These are phyloP conservation scores for Nephrotoma guestfalica DNA, from an alignment of 2,888 invertebrate species.

Conservation along the genomic window DNA sequence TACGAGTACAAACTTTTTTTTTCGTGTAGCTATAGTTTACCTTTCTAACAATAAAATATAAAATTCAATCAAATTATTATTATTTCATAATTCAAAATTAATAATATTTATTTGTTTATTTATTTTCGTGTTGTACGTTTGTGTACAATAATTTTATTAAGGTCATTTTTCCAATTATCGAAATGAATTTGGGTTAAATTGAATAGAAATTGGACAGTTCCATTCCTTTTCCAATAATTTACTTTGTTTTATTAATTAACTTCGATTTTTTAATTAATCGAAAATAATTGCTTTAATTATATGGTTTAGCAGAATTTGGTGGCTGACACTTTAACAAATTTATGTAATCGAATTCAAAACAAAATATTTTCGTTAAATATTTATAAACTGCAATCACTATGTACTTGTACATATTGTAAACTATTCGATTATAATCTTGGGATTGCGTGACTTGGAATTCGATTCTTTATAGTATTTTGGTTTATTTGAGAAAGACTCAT, in stretches of 20 bases:
- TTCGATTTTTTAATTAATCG: neutral
- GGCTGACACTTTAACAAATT: neutral
- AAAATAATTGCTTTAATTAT: neutral
- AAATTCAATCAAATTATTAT: neutral
- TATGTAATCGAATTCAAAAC: neutral
- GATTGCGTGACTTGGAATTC: neutral
- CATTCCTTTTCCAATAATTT: neutral
- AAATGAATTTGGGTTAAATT: neutral
- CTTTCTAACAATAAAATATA: neutral
- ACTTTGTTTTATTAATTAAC: too few species aligned
- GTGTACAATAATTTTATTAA: neutral
- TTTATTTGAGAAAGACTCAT: neutral
- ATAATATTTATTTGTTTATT: neutral
- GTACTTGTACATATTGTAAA: neutral
- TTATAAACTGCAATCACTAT: neutral
- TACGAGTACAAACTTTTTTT: too few species aligned
- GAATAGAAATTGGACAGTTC: neutral
- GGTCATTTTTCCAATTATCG: neutral
- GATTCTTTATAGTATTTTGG: neutral
- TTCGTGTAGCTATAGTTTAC: neutral
- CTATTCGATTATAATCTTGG: neutral
- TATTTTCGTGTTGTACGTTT: neutral
- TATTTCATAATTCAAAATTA: neutral
- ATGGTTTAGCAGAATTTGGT: neutral
- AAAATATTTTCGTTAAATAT: neutral